phyloP scores from a whole-genome alignment of 2,113 vertebrate species.

The Bucco capensis region DNA sequence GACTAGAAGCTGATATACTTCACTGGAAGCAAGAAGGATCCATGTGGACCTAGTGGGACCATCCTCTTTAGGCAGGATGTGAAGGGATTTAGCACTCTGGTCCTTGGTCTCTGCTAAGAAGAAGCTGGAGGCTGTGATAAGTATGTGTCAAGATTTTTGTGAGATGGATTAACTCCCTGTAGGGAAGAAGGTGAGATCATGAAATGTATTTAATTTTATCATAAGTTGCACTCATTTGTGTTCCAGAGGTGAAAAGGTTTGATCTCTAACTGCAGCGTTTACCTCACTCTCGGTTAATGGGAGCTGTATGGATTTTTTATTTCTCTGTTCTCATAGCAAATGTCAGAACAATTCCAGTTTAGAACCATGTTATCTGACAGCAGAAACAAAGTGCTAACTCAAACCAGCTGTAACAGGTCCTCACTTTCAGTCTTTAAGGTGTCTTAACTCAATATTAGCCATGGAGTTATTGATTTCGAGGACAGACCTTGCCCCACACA shows the following conservation, averaged over 20 bases:
- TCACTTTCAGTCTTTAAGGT: not conserved
- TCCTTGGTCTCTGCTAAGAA: not conserved
- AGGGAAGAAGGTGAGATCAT: not conserved
- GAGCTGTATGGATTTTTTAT: conserved; percentile 26
- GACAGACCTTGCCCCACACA: not conserved
- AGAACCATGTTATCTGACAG: conserved; percentile 15
- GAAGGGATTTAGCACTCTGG: not conserved
- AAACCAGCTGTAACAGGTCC: not conserved
- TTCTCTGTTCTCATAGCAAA: conserved; percentile 8
- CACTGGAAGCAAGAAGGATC: not conserved
- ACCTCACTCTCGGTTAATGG: not conserved
- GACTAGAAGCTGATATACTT: not conserved
- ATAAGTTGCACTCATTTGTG: conserved; percentile 10
- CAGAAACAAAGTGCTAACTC: conserved; percentile 24
- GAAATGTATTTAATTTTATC: conserved; percentile 39
- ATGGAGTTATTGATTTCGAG: not conserved
- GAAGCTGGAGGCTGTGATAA: not conserved
- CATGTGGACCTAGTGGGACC: not conserved
- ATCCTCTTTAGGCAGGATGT: not conserved
- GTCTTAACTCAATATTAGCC: not conserved
- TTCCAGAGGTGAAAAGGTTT: conserved; percentile 41
- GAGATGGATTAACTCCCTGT: not conserved
- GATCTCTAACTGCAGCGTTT: not conserved
- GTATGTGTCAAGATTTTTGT: not conserved
- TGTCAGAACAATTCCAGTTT: conserved; percentile 10